phyloP scores from a whole-genome alignment of 2,113 vertebrate genomes.

The Toxostoma redivivum region DNA sequence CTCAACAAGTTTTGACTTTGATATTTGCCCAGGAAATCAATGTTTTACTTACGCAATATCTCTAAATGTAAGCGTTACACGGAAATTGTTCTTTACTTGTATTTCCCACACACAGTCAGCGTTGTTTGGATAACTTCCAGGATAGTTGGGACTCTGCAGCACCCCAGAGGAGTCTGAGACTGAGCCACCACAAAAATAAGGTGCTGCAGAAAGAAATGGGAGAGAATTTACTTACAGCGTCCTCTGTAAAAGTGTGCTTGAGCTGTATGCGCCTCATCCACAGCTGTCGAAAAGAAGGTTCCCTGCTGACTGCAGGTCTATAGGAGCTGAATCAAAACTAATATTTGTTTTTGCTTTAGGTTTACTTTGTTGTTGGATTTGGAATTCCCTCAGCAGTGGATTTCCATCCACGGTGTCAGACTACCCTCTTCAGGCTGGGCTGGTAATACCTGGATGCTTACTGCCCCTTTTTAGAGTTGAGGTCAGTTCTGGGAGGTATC shows the following conservation, averaged over 20 bases:
- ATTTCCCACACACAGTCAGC: slow-evolving; percentile 71
- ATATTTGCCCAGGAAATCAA: neutral
- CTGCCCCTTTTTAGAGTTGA: neutral
- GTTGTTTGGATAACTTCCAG: slow-evolving; percentile 54
- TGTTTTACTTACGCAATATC: slow-evolving; percentile 65
- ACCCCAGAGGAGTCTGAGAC: slow-evolving; percentile 49
- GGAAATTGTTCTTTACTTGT: slow-evolving; percentile 59
- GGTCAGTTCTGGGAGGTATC: neutral
- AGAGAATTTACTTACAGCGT: neutral
- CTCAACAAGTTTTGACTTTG: neutral
- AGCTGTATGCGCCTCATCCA: rapidly evolving
- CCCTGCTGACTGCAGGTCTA: neutral
- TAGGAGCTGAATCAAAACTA: neutral
- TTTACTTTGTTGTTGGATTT: neutral
- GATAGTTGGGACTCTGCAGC: slow-evolving; percentile 68
- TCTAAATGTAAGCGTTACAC: slow-evolving; percentile 49
- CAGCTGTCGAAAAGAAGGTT: neutral
- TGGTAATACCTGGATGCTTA: neutral
- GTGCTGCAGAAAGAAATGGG: neutral
- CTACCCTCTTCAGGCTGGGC: slow-evolving; percentile 8
- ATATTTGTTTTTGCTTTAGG: neutral
- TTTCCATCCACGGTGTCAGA: neutral
- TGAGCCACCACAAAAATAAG: slow-evolving; percentile 63
- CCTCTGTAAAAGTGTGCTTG: neutral
- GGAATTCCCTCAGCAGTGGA: neutral